Percentiles rank a stretch among this genome's conserved stretches.
Evolutionary conservation across 1,140 invertebrate species (phyloP).

Genomic region (Sminthurides bifidus): DNA sequence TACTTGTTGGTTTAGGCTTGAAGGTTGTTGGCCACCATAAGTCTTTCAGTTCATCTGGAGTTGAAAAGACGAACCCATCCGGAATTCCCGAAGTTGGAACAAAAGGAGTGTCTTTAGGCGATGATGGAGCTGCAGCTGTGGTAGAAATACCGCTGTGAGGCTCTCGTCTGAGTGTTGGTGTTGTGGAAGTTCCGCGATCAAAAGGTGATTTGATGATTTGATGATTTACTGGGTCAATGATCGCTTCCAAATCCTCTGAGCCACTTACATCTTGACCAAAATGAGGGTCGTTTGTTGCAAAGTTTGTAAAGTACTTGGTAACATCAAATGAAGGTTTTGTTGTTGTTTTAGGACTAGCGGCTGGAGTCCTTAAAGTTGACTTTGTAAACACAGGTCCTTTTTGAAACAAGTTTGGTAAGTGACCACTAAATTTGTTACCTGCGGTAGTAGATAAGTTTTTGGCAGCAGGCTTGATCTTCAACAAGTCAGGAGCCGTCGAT

Average conservation of each 20-base stretch:
- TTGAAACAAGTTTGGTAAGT: background rate
- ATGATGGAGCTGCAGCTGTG: background rate
- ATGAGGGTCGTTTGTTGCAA: background rate
- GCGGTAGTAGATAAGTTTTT: too few species aligned
- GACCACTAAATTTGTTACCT: constrained; percentile 9
- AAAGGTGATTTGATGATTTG: constrained; percentile 24
- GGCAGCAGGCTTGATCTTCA: too few species aligned
- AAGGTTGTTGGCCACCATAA: constrained; percentile 27
- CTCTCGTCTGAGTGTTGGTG: background rate
- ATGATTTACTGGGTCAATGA: constrained; percentile 25
- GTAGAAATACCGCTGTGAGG: background rate
- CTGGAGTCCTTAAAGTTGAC: background rate
- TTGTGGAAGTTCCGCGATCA: background rate
- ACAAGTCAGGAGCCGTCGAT: constrained; percentile 12
- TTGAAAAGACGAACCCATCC: constrained; percentile 9
- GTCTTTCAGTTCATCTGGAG: constrained; percentile 2
- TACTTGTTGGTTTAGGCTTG: constrained; percentile 10
- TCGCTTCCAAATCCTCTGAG: constrained; percentile 36
- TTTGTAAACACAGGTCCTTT: background rate
- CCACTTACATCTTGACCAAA: constrained; percentile 59
- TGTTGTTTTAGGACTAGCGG: constrained; percentile 1
- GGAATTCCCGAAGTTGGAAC: background rate
- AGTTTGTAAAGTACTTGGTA: constrained; percentile 12
- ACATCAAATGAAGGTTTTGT: constrained; percentile 5
- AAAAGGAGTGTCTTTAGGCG: background rate